Base-by-base conservation (phyloP, 2,888 invertebrate species). In the Ophioninae sp. region DNA sequence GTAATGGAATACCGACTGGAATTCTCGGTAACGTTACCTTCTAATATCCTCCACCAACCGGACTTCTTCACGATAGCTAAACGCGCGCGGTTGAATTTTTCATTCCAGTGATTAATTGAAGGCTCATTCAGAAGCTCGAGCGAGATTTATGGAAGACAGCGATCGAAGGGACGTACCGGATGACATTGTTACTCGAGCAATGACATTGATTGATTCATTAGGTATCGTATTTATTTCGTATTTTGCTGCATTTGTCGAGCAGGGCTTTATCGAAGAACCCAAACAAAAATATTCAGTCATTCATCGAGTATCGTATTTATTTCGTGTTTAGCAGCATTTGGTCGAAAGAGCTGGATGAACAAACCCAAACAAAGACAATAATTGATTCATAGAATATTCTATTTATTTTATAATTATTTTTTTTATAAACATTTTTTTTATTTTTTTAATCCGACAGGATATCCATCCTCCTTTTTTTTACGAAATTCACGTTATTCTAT, bases 21-120 rank as follows among this genome's bases (percentile, higher is more conserved):
- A 79, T 68, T 23, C 67, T 80, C 72, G 75, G 41, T 59, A 39
- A 73, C 76, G 70, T 67, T 65, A 56, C 56, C 65, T 20, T 70
- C 44, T 73, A 67, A 59, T 56, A 57, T 8, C 7, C 81, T 30
- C 30, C 30, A 3, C 50, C 44, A 70, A 10, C 57, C 8, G 10
- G 57, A 67, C 21, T 62, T 41, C 41, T 20, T 21, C 41, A 56
- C 74, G 30, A 30, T 30, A 20, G 44, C 1, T 39, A 17, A 21
- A 10, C 62, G 50, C 20, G 79, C 65, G 68, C 69, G 30, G 21
- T 68, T 20, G 37, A 70, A 74, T 62, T 56, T 76, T 50, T 50
- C 76, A 75, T 77, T 73, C 64, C 67, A 61, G 74, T 74, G 79
- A 74, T 81, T 78, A 70, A 83, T 83, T 83, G 73, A 76, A 79